A percentile compares a stretch with the other conserved stretches of the same genome.
phyloP scores from a whole-genome alignment of 1,140 invertebrate species.

The Diorhabda sublineata region DNA sequence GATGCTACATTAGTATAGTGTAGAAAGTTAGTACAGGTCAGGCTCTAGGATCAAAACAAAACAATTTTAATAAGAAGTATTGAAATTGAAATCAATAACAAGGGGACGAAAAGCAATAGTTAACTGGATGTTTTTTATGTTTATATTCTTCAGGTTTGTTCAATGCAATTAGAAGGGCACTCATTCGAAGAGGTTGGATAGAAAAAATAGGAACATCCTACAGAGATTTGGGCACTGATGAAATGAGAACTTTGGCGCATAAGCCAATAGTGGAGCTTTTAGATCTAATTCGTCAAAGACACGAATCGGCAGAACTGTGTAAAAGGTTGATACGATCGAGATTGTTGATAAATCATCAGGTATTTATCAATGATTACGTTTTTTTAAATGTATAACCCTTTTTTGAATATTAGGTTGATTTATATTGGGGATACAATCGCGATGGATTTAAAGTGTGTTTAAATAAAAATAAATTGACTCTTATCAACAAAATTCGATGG shows the following conservation, averaged over 20 bases:
- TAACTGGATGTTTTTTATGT: background rate
- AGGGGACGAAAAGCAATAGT: too few species aligned
- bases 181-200: conserved; percentile 57
- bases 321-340: conserved; percentile 49
- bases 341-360: conserved; percentile 53
- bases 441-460: conserved; percentile 45
- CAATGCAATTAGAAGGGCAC: conserved; percentile 48
- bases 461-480: conserved; percentile 35
- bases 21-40: too few species aligned
- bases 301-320: conserved; percentile 31
- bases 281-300: conserved; percentile 29
- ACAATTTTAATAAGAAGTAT: too few species aligned
- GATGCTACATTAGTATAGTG: too few species aligned
- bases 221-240: conserved; percentile 21
- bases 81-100: too few species aligned
- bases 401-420: conserved; percentile 40
- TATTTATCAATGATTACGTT: conserved; percentile 26
- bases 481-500: conserved; percentile 55
- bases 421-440: conserved; percentile 53
- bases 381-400: background rate
- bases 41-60: too few species aligned
- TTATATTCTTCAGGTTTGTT: background rate
- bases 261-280: conserved; percentile 27
- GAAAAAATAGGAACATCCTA: conserved; percentile 51
- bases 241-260: conserved; percentile 18